Percentiles rank a stretch among this genome's conserved stretches.
These are phyloP conservation scores for Bryconaethiops microstoma DNA, from an alignment of 2,797 vertebrate species.

Conservation along the genomic window DNA sequence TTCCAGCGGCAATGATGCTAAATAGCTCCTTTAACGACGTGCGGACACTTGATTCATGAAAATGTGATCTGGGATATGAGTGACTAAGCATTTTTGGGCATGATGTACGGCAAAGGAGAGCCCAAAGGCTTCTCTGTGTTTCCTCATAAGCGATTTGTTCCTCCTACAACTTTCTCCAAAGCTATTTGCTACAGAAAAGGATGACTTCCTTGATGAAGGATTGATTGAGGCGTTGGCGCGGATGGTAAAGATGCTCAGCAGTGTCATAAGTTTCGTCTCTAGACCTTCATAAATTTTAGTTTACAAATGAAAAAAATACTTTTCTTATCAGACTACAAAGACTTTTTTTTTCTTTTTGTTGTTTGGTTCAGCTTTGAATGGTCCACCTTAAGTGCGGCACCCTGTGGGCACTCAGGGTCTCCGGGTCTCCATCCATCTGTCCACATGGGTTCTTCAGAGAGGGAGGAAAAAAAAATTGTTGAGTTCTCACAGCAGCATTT, in stretches of 20 bases:
- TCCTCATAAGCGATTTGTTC: neutral
- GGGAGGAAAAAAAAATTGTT: no score
- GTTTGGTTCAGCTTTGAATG: no score
- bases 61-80: constrained; percentile 17
- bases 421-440: no score
- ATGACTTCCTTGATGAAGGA: constrained; percentile 18
- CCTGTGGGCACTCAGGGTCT: no score
- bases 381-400: no score
- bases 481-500: no score
- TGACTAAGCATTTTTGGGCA: constrained; percentile 32
- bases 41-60: constrained; percentile 28
- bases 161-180: neutral
- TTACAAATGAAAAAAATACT: no score
- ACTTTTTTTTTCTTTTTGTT: no score
- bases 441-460: no score
- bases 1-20: constrained; percentile 11
- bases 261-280: neutral
- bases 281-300: neutral
- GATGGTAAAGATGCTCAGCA: neutral
- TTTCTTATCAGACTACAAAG: no score
- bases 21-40: constrained; percentile 24
- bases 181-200: neutral
- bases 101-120: constrained; percentile 25
- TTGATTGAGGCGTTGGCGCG: neutral
- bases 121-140: constrained; percentile 15